phyloP scores from a whole-genome alignment of 2,113 vertebrate genomes.

The Capreolus pygargus region DNA sequence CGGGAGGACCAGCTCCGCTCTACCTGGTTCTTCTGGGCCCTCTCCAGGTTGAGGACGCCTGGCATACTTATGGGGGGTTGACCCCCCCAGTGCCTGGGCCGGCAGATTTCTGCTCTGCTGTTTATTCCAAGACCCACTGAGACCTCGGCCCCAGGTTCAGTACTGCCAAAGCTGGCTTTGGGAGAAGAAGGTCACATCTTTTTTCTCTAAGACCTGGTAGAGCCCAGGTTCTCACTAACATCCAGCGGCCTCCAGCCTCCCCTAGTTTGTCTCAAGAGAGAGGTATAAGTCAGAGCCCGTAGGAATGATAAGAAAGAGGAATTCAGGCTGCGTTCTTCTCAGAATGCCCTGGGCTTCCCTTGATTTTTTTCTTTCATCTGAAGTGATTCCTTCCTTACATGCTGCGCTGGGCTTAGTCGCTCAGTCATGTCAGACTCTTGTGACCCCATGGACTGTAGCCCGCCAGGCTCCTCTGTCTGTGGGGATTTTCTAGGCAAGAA shows the following conservation, averaged over 20 bases:
- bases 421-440: not conserved
- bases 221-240: not conserved
- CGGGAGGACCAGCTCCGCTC: rapidly evolving
- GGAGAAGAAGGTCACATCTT: not conserved
- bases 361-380: not conserved
- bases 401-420: not conserved
- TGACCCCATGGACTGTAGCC: not conserved
- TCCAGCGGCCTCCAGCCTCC: not conserved
- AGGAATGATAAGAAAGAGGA: not conserved
- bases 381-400: not conserved
- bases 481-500: not conserved
- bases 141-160: not conserved
- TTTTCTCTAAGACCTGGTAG: not conserved
- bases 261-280: not conserved
- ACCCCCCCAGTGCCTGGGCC: not conserved
- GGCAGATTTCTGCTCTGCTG: not conserved
- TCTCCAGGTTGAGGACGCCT: not conserved
- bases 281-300: not conserved
- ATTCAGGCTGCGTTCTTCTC: not conserved
- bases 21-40: not conserved
- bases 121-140: not conserved
- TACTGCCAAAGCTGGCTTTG: not conserved
- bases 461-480: not conserved
- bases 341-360: not conserved
- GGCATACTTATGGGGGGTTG: not conserved